Conservation (phyloP, 2,113 vertebrate genomes). For the Osmerus mordax region DNA sequence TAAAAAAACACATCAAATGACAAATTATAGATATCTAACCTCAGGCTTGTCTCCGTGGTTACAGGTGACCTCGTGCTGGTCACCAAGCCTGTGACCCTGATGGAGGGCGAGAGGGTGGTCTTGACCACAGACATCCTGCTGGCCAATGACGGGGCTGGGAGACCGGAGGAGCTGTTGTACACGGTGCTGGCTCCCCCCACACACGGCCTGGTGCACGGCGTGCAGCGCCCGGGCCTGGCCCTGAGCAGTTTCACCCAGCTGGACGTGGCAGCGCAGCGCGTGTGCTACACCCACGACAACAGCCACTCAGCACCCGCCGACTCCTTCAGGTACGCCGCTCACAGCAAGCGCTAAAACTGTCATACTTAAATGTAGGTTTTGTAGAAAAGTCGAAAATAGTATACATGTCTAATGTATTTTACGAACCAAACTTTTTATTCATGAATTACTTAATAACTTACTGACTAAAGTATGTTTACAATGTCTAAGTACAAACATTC, state of each 20-base stretch:
- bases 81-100: constrained; percentile 83
- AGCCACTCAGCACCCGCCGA: constrained; percentile 70
- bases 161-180: constrained; percentile 87
- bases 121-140: constrained; percentile 90
- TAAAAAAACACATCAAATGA: not conserved
- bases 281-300: constrained; percentile 82
- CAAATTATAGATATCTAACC: not conserved
- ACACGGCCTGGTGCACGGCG: constrained; percentile 85
- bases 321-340: constrained; percentile 77
- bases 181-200: constrained; percentile 79
- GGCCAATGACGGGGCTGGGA: constrained; percentile 84
- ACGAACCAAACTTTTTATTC: too few relatives aligned
- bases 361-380: too few relatives aligned
- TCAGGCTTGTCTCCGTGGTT: not conserved
- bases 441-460: too few relatives aligned
- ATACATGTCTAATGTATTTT: too few relatives aligned
- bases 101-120: constrained; percentile 88
- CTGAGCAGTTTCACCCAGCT: constrained; percentile 82
- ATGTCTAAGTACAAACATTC: too few relatives aligned
- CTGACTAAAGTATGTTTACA: too few relatives aligned
- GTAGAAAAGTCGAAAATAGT: too few relatives aligned
- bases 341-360: too few relatives aligned
- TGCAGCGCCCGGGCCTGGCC: constrained; percentile 78
- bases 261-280: constrained; percentile 84
- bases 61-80: constrained; percentile 84